Base-by-base conservation (phyloP, 2,888 invertebrate species). In the Coecobrya sp. region DNA sequence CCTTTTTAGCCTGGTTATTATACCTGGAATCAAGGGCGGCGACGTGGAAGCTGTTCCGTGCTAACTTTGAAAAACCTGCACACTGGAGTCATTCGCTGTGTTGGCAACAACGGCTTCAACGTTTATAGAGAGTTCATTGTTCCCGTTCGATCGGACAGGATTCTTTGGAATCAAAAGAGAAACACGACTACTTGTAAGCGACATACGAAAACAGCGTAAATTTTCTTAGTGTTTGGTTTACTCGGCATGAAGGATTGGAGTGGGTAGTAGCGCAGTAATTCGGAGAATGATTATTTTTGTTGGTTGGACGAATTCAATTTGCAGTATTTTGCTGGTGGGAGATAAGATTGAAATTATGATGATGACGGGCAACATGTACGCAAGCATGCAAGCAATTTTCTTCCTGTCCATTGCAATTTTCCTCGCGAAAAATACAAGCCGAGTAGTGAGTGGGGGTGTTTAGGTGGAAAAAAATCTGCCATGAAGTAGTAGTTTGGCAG, bases 81-180 rank as follows among this genome's bases (percentile, higher is more conserved):
- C 68, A 84, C 89, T 30, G 89, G 92, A 16, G 19, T 93, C 0
- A 30, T 93, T 19, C 86, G 93, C 16, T 94, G 94, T 79, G 49
- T 88, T 16, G 94, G 93, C 3, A 91, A 93, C 81, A 91, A 88
- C 0, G 93, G 92, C 0, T 93, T 90, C 62, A 92, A 89, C n/a
- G 73, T 81, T 19, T 93, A 52, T 68, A 91, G 87, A 52, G 92
- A 93, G 79, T 76, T 91, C 25, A 93, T 93, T 11, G 82, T 70
- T 45, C 94, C 94, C 0, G 55, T 93, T n/a, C 30, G 73, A 19
- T 25, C 30, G n/a, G 52, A 30, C 11, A 81, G 22, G 8, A 13
- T 86, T 45, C 49, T 25, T 3, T 76, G 85, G 87, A 88, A 82
- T 27, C 19, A 19, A 22, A 87, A 88, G 19, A 70, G 87, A 49